A percentile compares a stretch with the other conserved stretches of the same genome.
These are phyloP conservation scores for Rutpela maculata DNA, from an alignment of 2,888 invertebrate genomes.

Conservation along the genomic window DNA sequence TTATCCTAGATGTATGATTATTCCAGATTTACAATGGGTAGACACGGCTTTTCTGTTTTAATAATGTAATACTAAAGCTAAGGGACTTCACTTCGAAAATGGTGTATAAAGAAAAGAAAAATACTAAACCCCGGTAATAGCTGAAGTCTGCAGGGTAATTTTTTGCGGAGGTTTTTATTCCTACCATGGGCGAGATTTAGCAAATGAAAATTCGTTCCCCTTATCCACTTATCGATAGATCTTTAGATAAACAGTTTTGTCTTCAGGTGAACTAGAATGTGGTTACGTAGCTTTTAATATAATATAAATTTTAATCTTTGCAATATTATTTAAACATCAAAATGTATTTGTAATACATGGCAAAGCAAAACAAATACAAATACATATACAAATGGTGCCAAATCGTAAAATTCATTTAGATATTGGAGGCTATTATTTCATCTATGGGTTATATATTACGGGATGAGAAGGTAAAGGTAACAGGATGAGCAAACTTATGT, in stretches of 20 bases:
- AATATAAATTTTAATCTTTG: too few species aligned
- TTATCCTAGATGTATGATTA: not conserved
- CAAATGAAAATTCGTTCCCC: not conserved
- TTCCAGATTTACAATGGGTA: not conserved
- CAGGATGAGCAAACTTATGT: too few species aligned
- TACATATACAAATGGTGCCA: too few species aligned
- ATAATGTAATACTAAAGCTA: not conserved
- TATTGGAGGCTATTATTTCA: too few species aligned
- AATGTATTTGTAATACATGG: too few species aligned
- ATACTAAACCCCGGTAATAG: constrained; percentile 1
- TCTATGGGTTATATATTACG: too few species aligned
- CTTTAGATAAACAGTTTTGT: not conserved
- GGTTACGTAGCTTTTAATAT: too few species aligned
- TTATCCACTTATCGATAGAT: not conserved
- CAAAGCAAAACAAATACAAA: too few species aligned
- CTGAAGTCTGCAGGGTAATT: not conserved
- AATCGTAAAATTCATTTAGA: too few species aligned
- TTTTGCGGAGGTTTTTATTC: not conserved
- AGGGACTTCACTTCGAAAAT: not conserved
- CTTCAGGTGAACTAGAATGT: not conserved
- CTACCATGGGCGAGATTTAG: not conserved
- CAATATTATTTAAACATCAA: too few species aligned
- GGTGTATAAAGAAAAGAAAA: constrained; percentile 3
- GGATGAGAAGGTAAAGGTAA: too few species aligned
- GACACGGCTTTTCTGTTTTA: not conserved